These are phyloP conservation scores for Hyperoodon ampullatus DNA, from an alignment of 2,113 vertebrate species.

Conservation along the genomic window DNA sequence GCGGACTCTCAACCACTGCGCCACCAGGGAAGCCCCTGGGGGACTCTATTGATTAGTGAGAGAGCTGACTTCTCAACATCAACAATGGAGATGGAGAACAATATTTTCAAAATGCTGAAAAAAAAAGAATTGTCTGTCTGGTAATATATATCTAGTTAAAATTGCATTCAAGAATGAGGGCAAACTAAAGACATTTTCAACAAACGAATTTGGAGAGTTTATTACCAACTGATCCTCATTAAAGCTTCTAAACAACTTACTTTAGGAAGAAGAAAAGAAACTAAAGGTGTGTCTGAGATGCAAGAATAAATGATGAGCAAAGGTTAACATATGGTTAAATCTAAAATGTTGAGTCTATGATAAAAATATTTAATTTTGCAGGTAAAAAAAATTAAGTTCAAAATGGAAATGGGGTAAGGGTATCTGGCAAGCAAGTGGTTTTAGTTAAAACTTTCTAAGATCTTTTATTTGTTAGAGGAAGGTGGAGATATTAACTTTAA, in stretches of 20 bases:
- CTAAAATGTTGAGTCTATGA: neutral
- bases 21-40: no score
- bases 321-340: neutral
- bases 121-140: neutral
- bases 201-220: neutral
- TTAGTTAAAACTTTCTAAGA: neutral
- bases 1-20: no score
- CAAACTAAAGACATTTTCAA: constrained; percentile 14
- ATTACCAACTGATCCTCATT: neutral
- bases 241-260: neutral
- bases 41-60: neutral
- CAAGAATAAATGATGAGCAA: neutral
- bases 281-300: neutral
- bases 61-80: neutral
- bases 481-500: neutral
- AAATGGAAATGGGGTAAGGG: neutral
- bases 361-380: neutral
- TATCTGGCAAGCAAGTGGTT: neutral
- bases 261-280: neutral
- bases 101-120: neutral
- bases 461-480: neutral
- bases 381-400: neutral
- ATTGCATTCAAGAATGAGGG: neutral
- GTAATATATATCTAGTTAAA: neutral
- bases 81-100: neutral